These are phyloP conservation scores for Drosophila algonquin DNA, from an alignment of 2,888 invertebrate species.

Conservation along the genomic window DNA sequence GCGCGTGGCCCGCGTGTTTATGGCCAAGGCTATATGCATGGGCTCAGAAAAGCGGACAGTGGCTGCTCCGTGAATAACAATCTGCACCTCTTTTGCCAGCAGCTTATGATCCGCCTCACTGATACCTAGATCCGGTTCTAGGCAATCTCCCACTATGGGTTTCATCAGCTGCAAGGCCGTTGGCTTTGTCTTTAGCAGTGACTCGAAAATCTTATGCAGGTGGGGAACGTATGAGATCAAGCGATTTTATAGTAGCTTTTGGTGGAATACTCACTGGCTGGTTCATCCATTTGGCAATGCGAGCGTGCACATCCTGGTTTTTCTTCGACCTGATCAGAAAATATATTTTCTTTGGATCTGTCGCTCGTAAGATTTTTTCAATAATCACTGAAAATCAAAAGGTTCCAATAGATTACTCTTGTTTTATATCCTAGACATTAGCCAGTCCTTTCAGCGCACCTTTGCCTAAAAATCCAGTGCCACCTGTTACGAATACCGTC, in stretches of 20 bases:
- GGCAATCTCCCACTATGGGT: constrained; percentile 26
- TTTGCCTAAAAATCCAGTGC: constrained; percentile 40
- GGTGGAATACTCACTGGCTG: constrained; percentile 8
- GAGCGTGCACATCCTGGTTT: constrained; percentile 2
- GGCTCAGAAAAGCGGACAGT: constrained; percentile 92
- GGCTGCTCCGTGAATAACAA: constrained; percentile 95
- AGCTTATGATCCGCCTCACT: constrained; percentile 32
- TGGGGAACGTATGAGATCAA: too few relatives aligned
- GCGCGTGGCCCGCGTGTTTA: constrained; percentile 84
- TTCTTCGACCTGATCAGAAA: constrained; percentile 18
- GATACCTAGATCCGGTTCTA: constrained; percentile 1
- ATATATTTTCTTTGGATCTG: constrained; percentile 29
- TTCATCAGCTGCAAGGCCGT: constrained; percentile 3
- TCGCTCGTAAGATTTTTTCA: constrained; percentile 30
- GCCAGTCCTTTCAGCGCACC: neutral
- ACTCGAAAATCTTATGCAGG: constrained; percentile 13
- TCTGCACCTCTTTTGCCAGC: constrained; percentile 83
- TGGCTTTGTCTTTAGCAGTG: constrained; percentile 18
- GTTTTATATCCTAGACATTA: too few relatives aligned
- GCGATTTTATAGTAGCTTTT: fast-evolving
- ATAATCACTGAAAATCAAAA: constrained; percentile 11
- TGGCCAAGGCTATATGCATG: constrained; percentile 87
- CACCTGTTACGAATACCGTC: constrained; percentile 25
- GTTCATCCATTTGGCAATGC: constrained; percentile 4
- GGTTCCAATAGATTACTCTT: too few relatives aligned